Base-by-base conservation (phyloP, 2,797 vertebrate species). In the Carapus acus region DNA sequence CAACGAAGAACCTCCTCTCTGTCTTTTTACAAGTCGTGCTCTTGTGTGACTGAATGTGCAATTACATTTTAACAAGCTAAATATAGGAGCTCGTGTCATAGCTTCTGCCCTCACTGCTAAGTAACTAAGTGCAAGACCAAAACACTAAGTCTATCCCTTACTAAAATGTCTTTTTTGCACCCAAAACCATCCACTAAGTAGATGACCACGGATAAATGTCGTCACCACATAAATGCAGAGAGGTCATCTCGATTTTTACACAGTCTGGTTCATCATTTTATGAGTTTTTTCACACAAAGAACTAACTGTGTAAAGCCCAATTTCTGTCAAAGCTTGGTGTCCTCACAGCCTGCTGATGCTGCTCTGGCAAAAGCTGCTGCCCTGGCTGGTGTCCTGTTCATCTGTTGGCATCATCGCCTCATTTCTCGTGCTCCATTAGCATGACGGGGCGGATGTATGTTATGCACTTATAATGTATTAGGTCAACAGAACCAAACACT, bases 371-470 rank as follows among this genome's bases (percentile, higher is more conserved):
- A 43, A 21, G 41, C 19, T 22, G 41, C 41, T 20, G 38, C 9
- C 8, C 18, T 40, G 38, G 38, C 41, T 22, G 16, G 38, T 18
- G 13, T 33, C 16, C 12, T 24, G 29, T 20, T 39, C 16, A 29
- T n/a, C 49, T 59, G 19, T 8, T 19, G 9, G 24, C 43, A 23
- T 9, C 11, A 31, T 19, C 19, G 19, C 45, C 33, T 9, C 23
- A 41, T 52, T 34, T 59, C n/a, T 31, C 31, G 20, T n/a, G 18
- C 18, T 23, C 42, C 42, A 24, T n/a, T 22, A 41, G 31, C 8
- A 15, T 51, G n/a, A 60, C 13, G 16, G 19, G 45, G 19, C 39
- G 14, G 39, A 43, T 43, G 8, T 24, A 6, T 11, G 22, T n/a
- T 27, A n/a, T n/a, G n/a, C n/a, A 8, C 22, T 7, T 19, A 5